Percentiles rank a stretch among this genome's conserved stretches.
Evolutionary conservation across 2,797 vertebrate species (phyloP).

Genomic region (Xiphorhynchus erythropygius): DNA sequence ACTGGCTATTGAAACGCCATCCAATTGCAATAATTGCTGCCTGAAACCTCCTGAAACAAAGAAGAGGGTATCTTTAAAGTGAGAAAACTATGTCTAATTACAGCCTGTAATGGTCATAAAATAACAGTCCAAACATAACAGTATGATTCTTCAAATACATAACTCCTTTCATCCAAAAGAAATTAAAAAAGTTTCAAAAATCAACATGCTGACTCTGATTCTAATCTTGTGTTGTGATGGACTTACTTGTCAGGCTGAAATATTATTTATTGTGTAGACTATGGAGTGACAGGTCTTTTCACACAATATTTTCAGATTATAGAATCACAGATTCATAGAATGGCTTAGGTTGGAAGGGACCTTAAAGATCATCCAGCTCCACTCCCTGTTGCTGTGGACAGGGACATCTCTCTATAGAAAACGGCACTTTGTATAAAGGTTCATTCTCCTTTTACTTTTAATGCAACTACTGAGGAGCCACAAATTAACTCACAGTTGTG

Average conservation of each 20-base stretch:
- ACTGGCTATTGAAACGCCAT: background rate
- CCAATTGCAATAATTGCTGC: background rate
- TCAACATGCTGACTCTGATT: background rate
- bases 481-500: background rate
- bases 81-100: conserved; percentile 6
- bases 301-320: background rate
- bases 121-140: conserved; percentile 31
- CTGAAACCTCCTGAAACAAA: conserved; percentile 43
- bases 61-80: background rate
- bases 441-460: background rate
- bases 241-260: background rate
- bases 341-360: fast-evolving
- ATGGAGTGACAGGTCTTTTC: background rate
- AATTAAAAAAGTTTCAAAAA: background rate
- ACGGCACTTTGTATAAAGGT: fast-evolving
- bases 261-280: background rate
- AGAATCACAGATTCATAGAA: background rate
- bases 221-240: background rate
- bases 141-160: background rate
- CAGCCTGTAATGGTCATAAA: background rate
- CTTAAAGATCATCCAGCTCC: background rate
- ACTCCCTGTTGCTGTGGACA: background rate
- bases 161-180: background rate
- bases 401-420: background rate
- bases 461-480: background rate